Conservation (phyloP, 2,888 invertebrate genomes). For the Physocephala rufipes region DNA sequence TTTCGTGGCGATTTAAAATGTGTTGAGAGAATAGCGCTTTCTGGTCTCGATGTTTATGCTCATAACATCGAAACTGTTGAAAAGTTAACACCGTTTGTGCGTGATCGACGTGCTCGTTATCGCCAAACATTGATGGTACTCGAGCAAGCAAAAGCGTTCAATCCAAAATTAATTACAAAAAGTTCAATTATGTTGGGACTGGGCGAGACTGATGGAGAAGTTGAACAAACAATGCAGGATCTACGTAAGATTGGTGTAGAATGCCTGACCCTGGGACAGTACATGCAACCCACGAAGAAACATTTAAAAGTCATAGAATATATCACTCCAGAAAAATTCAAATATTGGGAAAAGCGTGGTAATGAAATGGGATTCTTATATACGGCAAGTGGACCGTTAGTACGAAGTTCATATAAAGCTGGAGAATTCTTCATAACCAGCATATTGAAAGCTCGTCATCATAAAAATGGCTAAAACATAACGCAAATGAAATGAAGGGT, state of each 20-base stretch:
- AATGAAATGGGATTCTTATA: constrained; percentile 90
- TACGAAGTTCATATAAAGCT: constrained; percentile 97
- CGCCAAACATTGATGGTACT: constrained; percentile 88
- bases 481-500: no score
- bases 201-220: constrained; percentile 87
- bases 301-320: constrained; percentile 96
- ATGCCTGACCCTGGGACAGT: constrained; percentile 96
- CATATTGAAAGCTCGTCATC: constrained; percentile 72
- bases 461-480: no score
- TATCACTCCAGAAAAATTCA: constrained; percentile 93
- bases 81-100: constrained; percentile 86
- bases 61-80: constrained; percentile 99
- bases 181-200: constrained; percentile 98
- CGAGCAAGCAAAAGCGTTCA: constrained; percentile 80
- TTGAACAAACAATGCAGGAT: constrained; percentile 88
- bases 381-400: constrained; percentile 96
- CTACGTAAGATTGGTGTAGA: constrained; percentile 85
- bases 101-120: constrained; percentile 93
- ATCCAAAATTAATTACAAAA: constrained; percentile 90
- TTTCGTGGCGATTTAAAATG: constrained; percentile 84
- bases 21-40: constrained; percentile 78
- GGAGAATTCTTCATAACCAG: constrained; percentile 92
- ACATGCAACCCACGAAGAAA: constrained; percentile 98
- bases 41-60: constrained; percentile 95
- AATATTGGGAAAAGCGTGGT: constrained; percentile 85